Conservation (phyloP, 2,113 vertebrate genomes). For the Nerophis ophidion region DNA sequence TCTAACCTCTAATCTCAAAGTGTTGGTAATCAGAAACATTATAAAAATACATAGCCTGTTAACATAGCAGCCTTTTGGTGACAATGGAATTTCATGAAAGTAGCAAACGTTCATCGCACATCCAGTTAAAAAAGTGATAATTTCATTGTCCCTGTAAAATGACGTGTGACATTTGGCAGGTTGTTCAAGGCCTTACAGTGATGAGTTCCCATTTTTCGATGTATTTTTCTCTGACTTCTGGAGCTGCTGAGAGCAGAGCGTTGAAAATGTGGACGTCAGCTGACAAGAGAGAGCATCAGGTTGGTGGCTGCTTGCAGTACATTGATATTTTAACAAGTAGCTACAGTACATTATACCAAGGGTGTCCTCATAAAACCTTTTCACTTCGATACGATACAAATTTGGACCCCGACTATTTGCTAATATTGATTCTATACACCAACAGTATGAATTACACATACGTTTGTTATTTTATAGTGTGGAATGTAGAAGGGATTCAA, state of each 20-base stretch:
- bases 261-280: slow-evolving; percentile 88
- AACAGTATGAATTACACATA: too few species aligned
- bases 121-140: neutral
- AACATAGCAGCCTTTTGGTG: neutral
- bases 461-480: too few species aligned
- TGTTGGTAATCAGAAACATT: neutral
- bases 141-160: neutral
- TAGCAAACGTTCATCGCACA: neutral
- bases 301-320: neutral
- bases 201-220: slow-evolving; percentile 74
- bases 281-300: slow-evolving; percentile 41
- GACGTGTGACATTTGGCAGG: neutral
- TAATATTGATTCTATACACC: too few species aligned
- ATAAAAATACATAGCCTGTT: neutral
- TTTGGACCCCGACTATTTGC: too few species aligned
- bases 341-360: neutral
- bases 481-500: too few species aligned
- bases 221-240: slow-evolving; percentile 55
- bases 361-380: too few species aligned
- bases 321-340: too few species aligned
- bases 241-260: slow-evolving; percentile 75
- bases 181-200: slow-evolving; percentile 68
- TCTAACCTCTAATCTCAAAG: neutral
- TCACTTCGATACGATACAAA: too few species aligned
- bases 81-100: too few species aligned